Evolutionary conservation across 2,113 vertebrate species (phyloP), one percentile per base, ranked within the genome.

Genomic region (Hirundichthys speculiger): DNA sequence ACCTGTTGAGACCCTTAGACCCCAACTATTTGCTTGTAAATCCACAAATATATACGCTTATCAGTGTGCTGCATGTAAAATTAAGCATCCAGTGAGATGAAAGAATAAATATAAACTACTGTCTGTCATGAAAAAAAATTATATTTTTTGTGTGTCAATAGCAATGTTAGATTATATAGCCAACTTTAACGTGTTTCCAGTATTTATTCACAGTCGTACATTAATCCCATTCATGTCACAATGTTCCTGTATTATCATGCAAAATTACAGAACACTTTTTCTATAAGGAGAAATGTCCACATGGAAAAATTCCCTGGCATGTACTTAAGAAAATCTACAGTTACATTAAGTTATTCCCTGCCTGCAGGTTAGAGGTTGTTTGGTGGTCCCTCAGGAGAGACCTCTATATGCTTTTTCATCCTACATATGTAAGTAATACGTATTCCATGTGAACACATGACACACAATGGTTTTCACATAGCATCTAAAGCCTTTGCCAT

Each of bases 371-470:
- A 64, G 71, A 81, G 80, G 83, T 87, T 86, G 79, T 87, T 90
- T 91, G 82, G 79, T 73, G 84, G 73, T 80, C 79, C 79, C 83
- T 13, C 42, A 77, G 87, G 86, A 78, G 53, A 30, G 50, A 79
- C 82, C 71, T 75, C 46, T 45, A 81, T 87, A 80, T 91, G 75
- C 73, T 86, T 86, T 89, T 91, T 91, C 75, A 87, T 89, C 71
- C 71, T 90, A 84, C 87, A 90, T 81, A 77, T 91, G 87, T 86
- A 89, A 88, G 89, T 92, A 91, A 91, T 91, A 91, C 82, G 80
- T 84, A 81, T 91, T 90, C 86, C 88, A 91, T 85, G 79, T 89
- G 88, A 91, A 83, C 73, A 75, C 69, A 65, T 83, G 83, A 86
- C 80, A 83, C 79, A 80, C 57, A 87, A 82, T 90, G 89, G 81